Percentiles rank a stretch among this genome's conserved stretches.
Conservation (phyloP, 2,113 vertebrate species). For the Orthochromis malagaraziensis region DNA sequence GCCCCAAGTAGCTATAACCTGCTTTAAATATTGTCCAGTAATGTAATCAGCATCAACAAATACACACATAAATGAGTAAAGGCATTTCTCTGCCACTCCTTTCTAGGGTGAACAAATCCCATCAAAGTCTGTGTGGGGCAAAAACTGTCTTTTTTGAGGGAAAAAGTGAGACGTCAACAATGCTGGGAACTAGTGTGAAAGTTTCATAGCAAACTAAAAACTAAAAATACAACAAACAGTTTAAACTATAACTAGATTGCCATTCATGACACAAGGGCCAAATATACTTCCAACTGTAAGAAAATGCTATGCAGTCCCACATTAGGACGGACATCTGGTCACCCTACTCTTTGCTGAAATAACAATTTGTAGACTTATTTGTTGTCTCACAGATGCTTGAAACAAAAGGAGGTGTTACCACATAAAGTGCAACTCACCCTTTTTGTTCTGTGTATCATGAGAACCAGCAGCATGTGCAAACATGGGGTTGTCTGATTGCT, state of each 20-base stretch:
- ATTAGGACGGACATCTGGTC: neutral
- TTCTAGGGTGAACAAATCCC: neutral
- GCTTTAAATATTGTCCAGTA: neutral
- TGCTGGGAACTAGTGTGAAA: neutral
- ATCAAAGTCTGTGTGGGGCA: neutral
- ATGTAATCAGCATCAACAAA: neutral
- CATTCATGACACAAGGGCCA: neutral
- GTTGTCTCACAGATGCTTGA: neutral
- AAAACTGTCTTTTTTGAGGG: neutral
- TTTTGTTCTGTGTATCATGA: rapidly evolving
- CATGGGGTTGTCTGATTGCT: neutral
- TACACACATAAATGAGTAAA: neutral
- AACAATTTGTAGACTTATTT: neutral
- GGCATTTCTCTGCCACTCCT: neutral
- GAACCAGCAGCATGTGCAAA: neutral
- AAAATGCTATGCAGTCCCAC: neutral
- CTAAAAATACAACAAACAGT: neutral
- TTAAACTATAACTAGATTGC: neutral
- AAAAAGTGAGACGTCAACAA: neutral
- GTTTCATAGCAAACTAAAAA: neutral
- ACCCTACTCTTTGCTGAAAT: neutral
- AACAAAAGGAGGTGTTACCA: neutral
- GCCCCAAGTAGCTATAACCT: neutral
- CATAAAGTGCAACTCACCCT: neutral
- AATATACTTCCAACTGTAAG: neutral